Evolutionary conservation across 2,888 invertebrate genomes (phyloP).

Genomic region (Rhopalosiphum nymphaeae): DNA sequence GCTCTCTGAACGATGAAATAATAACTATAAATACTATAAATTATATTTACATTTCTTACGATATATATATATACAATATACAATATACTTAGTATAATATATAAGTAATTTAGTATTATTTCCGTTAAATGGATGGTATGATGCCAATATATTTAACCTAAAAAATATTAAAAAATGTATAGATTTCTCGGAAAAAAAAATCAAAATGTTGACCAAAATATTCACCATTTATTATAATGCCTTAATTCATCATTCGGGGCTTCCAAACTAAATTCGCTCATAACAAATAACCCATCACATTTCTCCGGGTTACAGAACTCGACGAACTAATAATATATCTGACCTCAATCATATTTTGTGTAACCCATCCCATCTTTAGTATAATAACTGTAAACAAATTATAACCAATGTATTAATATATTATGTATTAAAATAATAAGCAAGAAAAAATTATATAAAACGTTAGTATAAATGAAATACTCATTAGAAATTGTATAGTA

Average conservation of each 20-base stretch:
- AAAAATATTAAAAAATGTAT: background rate
- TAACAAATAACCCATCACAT: background rate
- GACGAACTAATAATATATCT: background rate
- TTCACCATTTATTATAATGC: background rate
- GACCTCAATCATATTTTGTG: background rate
- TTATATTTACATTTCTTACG: background rate
- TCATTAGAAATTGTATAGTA: background rate
- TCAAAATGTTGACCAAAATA: background rate
- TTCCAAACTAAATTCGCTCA: background rate
- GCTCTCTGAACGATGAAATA: background rate
- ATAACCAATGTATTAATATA: background rate
- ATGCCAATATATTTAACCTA: background rate
- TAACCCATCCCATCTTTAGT: background rate
- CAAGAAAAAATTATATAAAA: background rate
- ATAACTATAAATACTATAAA: background rate
- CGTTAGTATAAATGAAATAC: background rate
- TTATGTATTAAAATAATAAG: background rate
- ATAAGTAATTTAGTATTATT: background rate
- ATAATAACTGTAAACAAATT: background rate
- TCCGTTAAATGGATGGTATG: background rate
- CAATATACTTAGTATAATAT: background rate
- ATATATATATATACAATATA: too few species aligned
- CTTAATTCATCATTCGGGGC: background rate
- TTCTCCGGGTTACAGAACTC: background rate
- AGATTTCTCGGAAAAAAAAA: background rate